A percentile compares a stretch with the other conserved stretches of the same genome.
phyloP scores from a whole-genome alignment of 1,140 invertebrate species.

The Aethina tumida region DNA sequence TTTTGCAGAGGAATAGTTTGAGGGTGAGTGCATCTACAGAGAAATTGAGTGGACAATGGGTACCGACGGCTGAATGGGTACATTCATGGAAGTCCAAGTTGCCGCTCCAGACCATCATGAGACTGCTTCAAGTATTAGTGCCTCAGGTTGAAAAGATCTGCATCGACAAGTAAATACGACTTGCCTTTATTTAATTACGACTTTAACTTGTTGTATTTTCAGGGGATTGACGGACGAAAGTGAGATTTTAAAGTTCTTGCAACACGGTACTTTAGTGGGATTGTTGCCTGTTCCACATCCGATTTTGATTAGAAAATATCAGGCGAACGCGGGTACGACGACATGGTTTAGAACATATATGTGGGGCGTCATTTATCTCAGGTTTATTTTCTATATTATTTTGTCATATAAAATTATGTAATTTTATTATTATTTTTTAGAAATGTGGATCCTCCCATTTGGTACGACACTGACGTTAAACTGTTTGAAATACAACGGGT shows the following conservation, averaged over 20 bases:
- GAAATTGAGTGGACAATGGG: constrained; percentile 49
- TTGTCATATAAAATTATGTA: constrained; percentile 1
- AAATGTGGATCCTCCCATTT: constrained; percentile 97
- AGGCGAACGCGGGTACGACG: constrained; percentile 95
- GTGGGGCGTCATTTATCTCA: constrained; percentile 98
- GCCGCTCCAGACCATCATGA: constrained; percentile 97
- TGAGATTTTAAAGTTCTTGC: constrained; percentile 97
- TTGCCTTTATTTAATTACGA: background rate
- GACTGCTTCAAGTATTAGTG: constrained; percentile 94
- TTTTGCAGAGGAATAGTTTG: constrained; percentile 38
- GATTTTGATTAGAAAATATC: constrained; percentile 97
- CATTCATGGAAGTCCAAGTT: constrained; percentile 94
- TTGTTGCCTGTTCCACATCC: constrained; percentile 97
- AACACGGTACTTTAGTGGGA: constrained; percentile 97
- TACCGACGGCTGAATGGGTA: constrained; percentile 88
- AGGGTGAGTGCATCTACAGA: constrained; percentile 33
- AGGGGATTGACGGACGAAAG: constrained; percentile 98
- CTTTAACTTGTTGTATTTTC: constrained; percentile 24
- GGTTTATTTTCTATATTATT: constrained; percentile 41
- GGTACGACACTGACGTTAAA: constrained; percentile 99
- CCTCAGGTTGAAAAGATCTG: constrained; percentile 99
- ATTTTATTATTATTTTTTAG: constrained; percentile 45
- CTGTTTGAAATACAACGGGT: constrained; percentile 94
- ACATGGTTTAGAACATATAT: constrained; percentile 99
- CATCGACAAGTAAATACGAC: constrained; percentile 85